Percentiles rank a stretch among this genome's conserved stretches.
phyloP scores from a whole-genome alignment of 2,797 vertebrate genomes.

The Knipowitschia caucasica region DNA sequence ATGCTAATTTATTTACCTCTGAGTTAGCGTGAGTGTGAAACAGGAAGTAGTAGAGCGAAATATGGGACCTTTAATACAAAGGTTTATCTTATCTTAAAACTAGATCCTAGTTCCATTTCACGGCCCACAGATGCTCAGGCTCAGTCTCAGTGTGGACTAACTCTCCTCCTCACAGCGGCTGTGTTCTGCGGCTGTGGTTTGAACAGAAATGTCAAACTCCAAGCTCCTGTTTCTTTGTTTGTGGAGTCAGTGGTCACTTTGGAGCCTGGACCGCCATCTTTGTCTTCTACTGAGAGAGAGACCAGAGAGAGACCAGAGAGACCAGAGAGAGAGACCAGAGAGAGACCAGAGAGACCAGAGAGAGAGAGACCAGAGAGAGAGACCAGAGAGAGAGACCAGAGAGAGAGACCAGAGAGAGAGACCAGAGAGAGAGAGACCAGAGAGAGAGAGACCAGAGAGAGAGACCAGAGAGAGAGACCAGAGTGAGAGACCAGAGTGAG shows the following conservation, averaged over 20 bases:
- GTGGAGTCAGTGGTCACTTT: conserved; percentile 45
- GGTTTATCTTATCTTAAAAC: background rate
- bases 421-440: too few species aligned
- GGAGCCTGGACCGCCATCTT: background rate
- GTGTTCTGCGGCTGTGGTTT: conserved; percentile 24
- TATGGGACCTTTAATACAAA: too few species aligned
- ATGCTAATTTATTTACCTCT: too few species aligned
- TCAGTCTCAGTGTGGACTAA: conserved; percentile 19
- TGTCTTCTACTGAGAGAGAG: background rate
- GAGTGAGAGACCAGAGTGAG: too few species aligned
- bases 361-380: background rate
- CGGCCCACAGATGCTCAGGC: background rate
- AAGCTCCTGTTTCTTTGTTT: conserved; percentile 39
- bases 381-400: too few species aligned
- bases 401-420: too few species aligned
- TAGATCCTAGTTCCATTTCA: background rate
- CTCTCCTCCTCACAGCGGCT: conserved; percentile 49
- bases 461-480: too few species aligned
- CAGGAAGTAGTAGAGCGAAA: too few species aligned
- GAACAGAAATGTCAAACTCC: conserved; percentile 20
- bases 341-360: background rate
- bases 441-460: background rate
- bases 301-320: background rate
- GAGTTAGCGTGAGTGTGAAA: too few species aligned
- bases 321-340: too few species aligned